Conservation (phyloP, 2,888 invertebrate genomes). For the Lepetodrilus schrolli region DNA sequence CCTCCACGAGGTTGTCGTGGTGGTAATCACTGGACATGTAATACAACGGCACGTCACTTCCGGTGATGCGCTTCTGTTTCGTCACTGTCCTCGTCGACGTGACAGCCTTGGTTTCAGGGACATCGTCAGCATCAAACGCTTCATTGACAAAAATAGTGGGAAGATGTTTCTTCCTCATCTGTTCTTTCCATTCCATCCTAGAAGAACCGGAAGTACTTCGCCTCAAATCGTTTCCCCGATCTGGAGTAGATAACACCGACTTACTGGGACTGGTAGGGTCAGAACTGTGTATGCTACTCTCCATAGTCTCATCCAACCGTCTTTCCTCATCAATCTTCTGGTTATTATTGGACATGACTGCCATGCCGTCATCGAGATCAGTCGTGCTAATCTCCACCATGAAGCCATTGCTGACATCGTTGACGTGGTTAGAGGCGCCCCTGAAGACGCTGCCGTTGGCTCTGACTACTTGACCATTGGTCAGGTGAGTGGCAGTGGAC, state of each 20-base stretch:
- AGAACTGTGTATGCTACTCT: background rate
- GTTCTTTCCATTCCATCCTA: constrained; percentile 60
- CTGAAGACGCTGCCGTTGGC: constrained; percentile 27
- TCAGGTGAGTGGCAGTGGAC: constrained; percentile 31
- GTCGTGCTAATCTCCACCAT: constrained; percentile 34
- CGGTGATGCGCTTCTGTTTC: constrained; percentile 17
- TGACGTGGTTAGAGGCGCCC: background rate
- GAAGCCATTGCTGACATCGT: background rate
- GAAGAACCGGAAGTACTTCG: constrained; percentile 49
- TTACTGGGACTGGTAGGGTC: constrained; percentile 29
- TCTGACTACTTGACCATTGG: constrained; percentile 41
- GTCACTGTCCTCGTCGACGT: background rate
- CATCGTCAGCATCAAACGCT: constrained; percentile 49
- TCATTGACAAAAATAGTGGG: constrained; percentile 63
- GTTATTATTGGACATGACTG: constrained; percentile 32
- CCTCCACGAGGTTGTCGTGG: constrained; percentile 48
- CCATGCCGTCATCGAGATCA: constrained; percentile 43
- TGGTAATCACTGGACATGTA: constrained; percentile 62
- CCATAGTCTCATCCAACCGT: background rate
- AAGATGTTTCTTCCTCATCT: constrained; percentile 62
- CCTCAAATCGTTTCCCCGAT: constrained; percentile 39
- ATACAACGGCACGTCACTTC: constrained; percentile 39
- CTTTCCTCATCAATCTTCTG: background rate
- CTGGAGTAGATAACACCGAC: constrained; percentile 26
- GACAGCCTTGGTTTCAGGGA: constrained; percentile 9